Evolutionary conservation across 1,140 invertebrate species (phyloP), one percentile per base, ranked within the genome.

Genomic region (Lordiphosa mommai): DNA sequence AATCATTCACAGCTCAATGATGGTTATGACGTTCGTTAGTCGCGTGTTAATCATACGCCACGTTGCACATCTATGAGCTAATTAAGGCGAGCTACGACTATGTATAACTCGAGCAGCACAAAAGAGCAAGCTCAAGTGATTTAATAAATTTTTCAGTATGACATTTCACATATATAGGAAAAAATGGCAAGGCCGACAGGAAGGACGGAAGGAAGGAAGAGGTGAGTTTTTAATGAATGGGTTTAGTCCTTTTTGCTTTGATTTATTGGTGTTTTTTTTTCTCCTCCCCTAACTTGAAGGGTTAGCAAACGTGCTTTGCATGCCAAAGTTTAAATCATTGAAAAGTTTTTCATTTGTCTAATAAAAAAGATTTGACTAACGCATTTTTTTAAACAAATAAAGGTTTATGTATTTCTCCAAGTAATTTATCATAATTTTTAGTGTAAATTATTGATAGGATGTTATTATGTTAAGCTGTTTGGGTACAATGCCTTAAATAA

Each of bases 1-100:
- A 82, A 82, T 82, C 67, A 76, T 82, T 84, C 33, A 84, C 67
- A 84, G 77, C 40, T 51, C 52, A 84, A 33, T 49, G 55, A 43
- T 57, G 38, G 27, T 32, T n/a, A 64, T 41, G 77, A 49, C 71
- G 67, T 82, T 82, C 61, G 76, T 84, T 82, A 84, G 76, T 56
- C 76, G 71, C 76, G 71, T 76, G 72, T 72, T 82, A 82, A 82
- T 82, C 77, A 82, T 82, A 82, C 76, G 76, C 77, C 71, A 68
- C 58, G 58, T 67, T 84, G 71, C 67, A 68, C 71, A 65, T 58
- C 55, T 60, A 67, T 67, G 50, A 51, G 66, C 76, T 80, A 80
- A 80, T 84, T 80, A 80, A 50, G 66, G 56, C 38, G 43, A 27
- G 9, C 48, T 46, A 12, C 59, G 5, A 12, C n/a, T 29, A 50